A percentile compares a stretch with the other conserved stretches of the same genome.
These are phyloP conservation scores for Dryobotodes eremita DNA, from an alignment of 2,888 invertebrate species.

Conservation along the genomic window DNA sequence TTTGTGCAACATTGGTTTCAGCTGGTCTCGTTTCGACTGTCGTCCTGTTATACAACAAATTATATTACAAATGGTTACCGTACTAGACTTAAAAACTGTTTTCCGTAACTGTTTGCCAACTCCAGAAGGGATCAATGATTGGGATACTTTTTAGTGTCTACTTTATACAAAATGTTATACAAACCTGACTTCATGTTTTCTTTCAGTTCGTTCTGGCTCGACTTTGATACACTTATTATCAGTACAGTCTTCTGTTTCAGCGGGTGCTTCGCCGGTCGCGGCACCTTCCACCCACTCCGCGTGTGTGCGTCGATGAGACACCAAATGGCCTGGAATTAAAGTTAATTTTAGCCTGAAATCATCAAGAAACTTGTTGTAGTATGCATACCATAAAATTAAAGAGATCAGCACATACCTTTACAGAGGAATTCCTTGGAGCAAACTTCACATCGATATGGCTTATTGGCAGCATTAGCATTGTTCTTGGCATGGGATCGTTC, in stretches of 20 bases:
- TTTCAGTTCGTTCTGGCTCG: slow-evolving; percentile 76
- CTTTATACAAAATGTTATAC: slow-evolving; percentile 21
- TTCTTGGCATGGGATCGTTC: slow-evolving; percentile 96
- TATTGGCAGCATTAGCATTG: slow-evolving; percentile 89
- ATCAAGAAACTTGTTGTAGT: neutral
- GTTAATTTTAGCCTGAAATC: neutral
- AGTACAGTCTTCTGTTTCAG: slow-evolving; percentile 78
- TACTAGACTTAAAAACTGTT: neutral
- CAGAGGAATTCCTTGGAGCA: slow-evolving; percentile 97
- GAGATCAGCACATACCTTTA: slow-evolving; percentile 91
- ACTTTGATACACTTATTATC: slow-evolving; percentile 83
- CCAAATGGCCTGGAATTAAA: slow-evolving; percentile 91
- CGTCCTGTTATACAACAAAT: slow-evolving; percentile 69
- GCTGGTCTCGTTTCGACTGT: slow-evolving; percentile 78
- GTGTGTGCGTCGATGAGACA: slow-evolving; percentile 95
- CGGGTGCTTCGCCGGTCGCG: slow-evolving; percentile 76
- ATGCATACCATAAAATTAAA: neutral
- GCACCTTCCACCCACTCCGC: slow-evolving; percentile 86
- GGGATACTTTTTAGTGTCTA: neutral
- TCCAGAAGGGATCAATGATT: neutral
- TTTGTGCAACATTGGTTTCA: slow-evolving; percentile 79
- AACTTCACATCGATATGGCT: slow-evolving; percentile 94
- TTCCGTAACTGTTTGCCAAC: neutral
- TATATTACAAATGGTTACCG: neutral
- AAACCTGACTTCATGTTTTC: slow-evolving; percentile 83